These are phyloP conservation scores for Fabriciana adippe DNA, from an alignment of 2,888 invertebrate species.

Conservation along the genomic window DNA sequence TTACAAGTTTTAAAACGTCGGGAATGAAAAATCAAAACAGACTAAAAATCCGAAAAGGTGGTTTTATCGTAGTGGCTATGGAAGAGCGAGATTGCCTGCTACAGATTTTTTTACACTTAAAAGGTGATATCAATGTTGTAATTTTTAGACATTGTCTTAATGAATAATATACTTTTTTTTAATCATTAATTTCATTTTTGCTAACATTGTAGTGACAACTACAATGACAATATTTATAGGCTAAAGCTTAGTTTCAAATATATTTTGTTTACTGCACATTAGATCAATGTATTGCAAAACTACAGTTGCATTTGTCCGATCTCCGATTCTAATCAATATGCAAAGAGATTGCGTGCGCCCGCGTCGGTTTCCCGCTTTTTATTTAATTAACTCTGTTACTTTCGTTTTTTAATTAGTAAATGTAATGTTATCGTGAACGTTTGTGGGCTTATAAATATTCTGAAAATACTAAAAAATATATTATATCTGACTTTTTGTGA, in stretches of 20 bases:
- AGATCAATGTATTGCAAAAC: constrained; percentile 32
- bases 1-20: no score
- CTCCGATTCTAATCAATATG: constrained; percentile 67
- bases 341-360: constrained; percentile 56
- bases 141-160: no score
- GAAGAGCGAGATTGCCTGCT: no score
- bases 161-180: no score
- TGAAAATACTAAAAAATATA: constrained; percentile 6
- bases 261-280: constrained; percentile 1
- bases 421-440: constrained; percentile 39
- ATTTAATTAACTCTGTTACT: constrained; percentile 53
- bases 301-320: constrained; percentile 45
- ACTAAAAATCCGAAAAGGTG: no score
- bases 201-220: background rate
- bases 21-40: no score
- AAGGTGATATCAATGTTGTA: no score
- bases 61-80: no score
- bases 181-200: no score
- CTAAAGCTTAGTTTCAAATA: background rate
- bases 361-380: constrained; percentile 47
- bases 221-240: background rate
- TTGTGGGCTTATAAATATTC: constrained; percentile 26
- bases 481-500: constrained; percentile 1
- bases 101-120: no score
- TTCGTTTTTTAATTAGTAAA: constrained; percentile 43